Percentiles rank a stretch among this genome's conserved stretches.
Conservation (phyloP, 2,888 invertebrate genomes). For the Hydrotaea cyrtoneurina region DNA sequence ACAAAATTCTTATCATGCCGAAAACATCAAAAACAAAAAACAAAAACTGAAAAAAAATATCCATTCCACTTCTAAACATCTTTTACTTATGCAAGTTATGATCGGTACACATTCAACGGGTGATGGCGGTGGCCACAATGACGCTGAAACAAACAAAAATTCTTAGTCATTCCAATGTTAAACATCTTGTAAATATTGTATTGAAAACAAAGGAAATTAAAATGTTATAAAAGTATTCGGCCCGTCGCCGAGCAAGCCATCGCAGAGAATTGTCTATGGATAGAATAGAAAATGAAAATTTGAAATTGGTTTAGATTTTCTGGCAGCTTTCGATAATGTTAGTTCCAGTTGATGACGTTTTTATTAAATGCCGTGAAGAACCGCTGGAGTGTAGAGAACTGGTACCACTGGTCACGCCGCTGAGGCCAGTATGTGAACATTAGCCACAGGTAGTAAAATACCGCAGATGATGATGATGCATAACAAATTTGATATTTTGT, state of each 20-base stretch:
- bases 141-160: background rate
- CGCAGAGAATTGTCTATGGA: too few species aligned
- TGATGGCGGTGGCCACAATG: background rate
- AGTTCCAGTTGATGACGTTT: slow-evolving; percentile 23
- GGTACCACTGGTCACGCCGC: background rate
- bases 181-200: slow-evolving; percentile 33
- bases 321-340: background rate
- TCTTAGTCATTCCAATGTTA: slow-evolving; percentile 30
- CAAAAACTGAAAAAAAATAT: too few species aligned
- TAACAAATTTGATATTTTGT: background rate
- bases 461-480: background rate
- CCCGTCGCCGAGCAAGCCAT: too few species aligned
- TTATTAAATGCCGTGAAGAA: slow-evolving; percentile 8
- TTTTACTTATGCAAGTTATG: background rate
- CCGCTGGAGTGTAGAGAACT: background rate
- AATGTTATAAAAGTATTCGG: slow-evolving; percentile 25
- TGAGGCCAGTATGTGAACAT: slow-evolving; percentile 15
- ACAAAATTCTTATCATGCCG: slow-evolving; percentile 64
- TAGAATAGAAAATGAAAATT: background rate
- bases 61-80: background rate
- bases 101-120: background rate
- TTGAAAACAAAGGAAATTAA: slow-evolving; percentile 42
- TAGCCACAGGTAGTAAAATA: background rate
- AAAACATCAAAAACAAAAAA: slow-evolving; percentile 57
- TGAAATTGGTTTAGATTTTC: background rate